A percentile compares a stretch with the other conserved stretches of the same genome.
These are phyloP conservation scores for Dicranocentrus wangi DNA, from an alignment of 2,888 invertebrate genomes.

Conservation along the genomic window DNA sequence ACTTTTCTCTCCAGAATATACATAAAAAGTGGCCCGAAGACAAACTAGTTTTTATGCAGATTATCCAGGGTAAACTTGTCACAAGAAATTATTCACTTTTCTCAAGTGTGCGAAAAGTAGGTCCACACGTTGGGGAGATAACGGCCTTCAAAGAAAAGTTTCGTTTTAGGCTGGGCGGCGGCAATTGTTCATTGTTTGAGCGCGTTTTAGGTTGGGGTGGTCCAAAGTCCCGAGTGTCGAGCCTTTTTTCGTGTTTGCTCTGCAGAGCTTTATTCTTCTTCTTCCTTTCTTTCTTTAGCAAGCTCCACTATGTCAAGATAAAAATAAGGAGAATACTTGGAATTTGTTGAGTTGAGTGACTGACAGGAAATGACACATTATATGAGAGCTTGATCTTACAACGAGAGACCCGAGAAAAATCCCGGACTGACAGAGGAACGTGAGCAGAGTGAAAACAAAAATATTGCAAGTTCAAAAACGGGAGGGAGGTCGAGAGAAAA, in stretches of 20 bases:
- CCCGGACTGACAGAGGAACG: constrained; percentile 10
- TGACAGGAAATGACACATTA: constrained; percentile 25
- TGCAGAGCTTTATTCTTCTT: background rate
- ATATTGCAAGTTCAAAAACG: background rate
- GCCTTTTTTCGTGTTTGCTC: too few relatives aligned
- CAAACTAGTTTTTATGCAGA: constrained; percentile 18
- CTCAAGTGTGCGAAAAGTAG: background rate
- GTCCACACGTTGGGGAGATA: background rate
- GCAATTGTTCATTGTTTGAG: too few relatives aligned
- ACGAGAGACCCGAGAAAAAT: background rate
- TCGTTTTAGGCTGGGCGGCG: too few relatives aligned
- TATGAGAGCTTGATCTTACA: background rate
- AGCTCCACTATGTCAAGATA: too few relatives aligned
- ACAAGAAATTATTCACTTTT: constrained; percentile 17
- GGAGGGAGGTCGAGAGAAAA: background rate
- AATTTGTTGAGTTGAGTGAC: constrained; percentile 19
- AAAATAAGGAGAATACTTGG: too few relatives aligned
- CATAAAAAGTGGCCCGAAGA: too few relatives aligned
- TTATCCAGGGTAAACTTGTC: constrained; percentile 16
- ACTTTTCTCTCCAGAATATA: background rate
- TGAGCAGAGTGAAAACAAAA: constrained; percentile 3
- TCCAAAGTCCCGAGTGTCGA: too few relatives aligned
- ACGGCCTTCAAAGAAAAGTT: background rate
- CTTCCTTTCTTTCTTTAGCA: background rate
- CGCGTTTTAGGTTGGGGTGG: too few relatives aligned